Evolutionary conservation across 1,140 invertebrate genomes (phyloP).

Genomic region (Lasioglossum albipes): DNA sequence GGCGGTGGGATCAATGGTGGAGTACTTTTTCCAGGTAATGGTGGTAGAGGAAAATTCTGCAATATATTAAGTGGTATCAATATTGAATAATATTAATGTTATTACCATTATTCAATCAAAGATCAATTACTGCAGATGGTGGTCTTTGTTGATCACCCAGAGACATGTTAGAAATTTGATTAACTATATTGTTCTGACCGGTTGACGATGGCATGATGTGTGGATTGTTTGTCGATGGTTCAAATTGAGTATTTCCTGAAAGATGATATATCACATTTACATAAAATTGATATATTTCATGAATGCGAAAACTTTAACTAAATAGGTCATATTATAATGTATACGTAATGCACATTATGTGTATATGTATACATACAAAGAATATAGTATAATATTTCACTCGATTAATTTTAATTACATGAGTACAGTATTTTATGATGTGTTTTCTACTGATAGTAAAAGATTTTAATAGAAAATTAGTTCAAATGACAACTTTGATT

Average conservation of each 20-base stretch:
- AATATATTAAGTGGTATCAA: constrained; percentile 6
- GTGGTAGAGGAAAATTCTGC: constrained; percentile 31
- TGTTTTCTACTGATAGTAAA: too few species aligned
- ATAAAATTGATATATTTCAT: background rate
- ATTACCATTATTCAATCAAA: background rate
- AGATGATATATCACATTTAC: constrained; percentile 18
- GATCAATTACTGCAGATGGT: constrained; percentile 48
- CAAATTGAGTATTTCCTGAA: constrained; percentile 54
- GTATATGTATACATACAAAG: too few species aligned
- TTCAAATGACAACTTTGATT: too few species aligned
- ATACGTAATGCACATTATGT: background rate
- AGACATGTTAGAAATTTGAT: constrained; percentile 68
- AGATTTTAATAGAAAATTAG: too few species aligned
- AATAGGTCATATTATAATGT: constrained; percentile 15
- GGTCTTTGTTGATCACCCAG: constrained; percentile 60
- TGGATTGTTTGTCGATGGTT: constrained; percentile 39
- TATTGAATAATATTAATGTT: background rate
- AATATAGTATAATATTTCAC: too few species aligned
- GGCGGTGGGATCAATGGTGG: constrained; percentile 44
- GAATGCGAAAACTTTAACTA: background rate
- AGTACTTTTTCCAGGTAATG: constrained; percentile 42
- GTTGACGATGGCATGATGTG: constrained; percentile 43
- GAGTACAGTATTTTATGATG: too few species aligned
- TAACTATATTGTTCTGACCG: constrained; percentile 64
- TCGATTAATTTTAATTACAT: too few species aligned